Base-by-base conservation (phyloP, 2,797 vertebrate genomes). In the Crocidura indochinensis region DNA sequence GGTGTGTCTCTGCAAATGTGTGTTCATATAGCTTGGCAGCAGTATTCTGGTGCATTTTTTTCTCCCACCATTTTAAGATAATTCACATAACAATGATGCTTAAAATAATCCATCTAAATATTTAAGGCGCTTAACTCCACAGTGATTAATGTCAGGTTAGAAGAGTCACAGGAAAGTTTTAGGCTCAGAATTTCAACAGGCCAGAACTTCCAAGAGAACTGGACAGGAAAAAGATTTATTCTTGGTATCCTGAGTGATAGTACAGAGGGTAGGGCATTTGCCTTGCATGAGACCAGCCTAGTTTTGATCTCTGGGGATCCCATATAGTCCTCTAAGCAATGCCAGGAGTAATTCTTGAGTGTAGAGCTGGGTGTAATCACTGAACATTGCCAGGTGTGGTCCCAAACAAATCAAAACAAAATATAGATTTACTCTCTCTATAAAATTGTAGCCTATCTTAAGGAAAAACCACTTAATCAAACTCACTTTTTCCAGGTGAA, bases 1-100 rank as follows among this genome's bases (percentile, higher is more conserved):
- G 91, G 80, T 29, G 94, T 94, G 94, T 71, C 90, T 38, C 44
- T 79, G 31, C 53, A 92, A 81, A 82, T 56, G 53, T 71, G 11
- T 27, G 77, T 78, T 92, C 71, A 27, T 20, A 26, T 22, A 84
- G n/a, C 56, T 60, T 93, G 81, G 76, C 29, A 44, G 74, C 80
- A 65, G 74, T 64, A 78, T 51, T 92, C 76, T 51, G 12, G 75
- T 49, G 68, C 80, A 69, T 78, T 65, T 77, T 44, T 10, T 38
- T 69, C 73, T 29, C 4, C n/a, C n/a, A 31, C 10, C 10, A 46
- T 22, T 60, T 85, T 77, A 67, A 71, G 75, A 67, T 88, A 62
- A 81, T 69, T 83, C 65, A 60, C 47, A 1, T 60, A 82, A 76
- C 29, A 72, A 67, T 19, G 10, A 73, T 85, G 19, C 53, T 90